These are phyloP conservation scores for Xerus rutilus DNA, from an alignment of 2,797 vertebrate species.

Conservation along the genomic window DNA sequence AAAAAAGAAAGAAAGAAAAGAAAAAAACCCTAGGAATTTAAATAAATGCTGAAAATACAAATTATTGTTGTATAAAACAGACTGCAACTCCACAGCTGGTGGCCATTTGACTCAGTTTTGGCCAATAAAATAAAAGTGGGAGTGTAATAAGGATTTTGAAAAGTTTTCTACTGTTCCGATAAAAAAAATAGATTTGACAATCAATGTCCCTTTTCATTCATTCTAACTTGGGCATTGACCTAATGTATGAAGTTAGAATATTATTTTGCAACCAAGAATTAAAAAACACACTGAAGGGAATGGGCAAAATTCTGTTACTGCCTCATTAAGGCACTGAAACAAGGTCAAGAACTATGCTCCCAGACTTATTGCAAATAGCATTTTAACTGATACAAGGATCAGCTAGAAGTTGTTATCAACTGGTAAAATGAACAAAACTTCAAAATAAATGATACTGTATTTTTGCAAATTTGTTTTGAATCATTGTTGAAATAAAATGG, in stretches of 20 bases:
- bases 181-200: background rate
- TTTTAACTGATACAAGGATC: background rate
- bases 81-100: background rate
- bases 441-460: background rate
- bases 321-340: background rate
- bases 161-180: background rate
- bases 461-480: background rate
- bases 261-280: background rate
- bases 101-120: background rate
- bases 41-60: background rate
- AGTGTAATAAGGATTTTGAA: background rate
- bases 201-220: background rate
- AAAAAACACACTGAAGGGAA: background rate
- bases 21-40: background rate
- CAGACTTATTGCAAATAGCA: background rate
- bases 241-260: background rate
- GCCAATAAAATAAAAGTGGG: background rate
- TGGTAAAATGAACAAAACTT: background rate
- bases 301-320: background rate
- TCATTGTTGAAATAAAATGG: background rate
- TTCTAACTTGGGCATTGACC: background rate
- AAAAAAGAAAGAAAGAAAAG: too few species aligned
- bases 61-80: background rate
- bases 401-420: background rate
- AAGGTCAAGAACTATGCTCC: background rate